Percentiles rank a stretch among this genome's conserved stretches.
These are phyloP conservation scores for Leucozona laternaria DNA, from an alignment of 2,888 invertebrate genomes.

Conservation along the genomic window DNA sequence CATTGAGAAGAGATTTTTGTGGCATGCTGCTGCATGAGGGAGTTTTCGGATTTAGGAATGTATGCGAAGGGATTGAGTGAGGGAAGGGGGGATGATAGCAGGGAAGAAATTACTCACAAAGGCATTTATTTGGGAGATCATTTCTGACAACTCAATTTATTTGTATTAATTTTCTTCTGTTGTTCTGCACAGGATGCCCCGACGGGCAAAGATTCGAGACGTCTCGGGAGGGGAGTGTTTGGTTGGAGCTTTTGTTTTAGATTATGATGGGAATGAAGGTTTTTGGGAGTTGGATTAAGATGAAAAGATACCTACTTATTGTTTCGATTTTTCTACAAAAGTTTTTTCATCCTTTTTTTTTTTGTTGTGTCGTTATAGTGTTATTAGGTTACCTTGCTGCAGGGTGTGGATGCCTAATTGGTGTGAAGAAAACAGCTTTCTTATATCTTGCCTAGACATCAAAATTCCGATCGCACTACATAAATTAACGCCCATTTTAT, in stretches of 20 bases:
- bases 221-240: not conserved
- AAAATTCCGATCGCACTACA: no score
- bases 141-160: constrained; percentile 84
- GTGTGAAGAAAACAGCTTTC: no score
- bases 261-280: not conserved
- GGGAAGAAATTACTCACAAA: constrained; percentile 83
- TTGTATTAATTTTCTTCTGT: constrained; percentile 83
- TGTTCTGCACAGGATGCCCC: constrained; percentile 71
- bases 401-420: no score
- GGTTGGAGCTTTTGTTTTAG: constrained; percentile 39
- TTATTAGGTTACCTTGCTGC: constrained; percentile 69
- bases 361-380: constrained; percentile 78
- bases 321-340: constrained; percentile 13
- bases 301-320: not conserved
- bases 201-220: constrained; percentile 20
- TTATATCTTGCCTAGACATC: no score
- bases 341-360: constrained; percentile 67
- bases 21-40: constrained; percentile 29
- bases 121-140: constrained; percentile 84
- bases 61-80: not conserved
- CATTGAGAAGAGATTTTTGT: constrained; percentile 70
- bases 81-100: constrained; percentile 10
- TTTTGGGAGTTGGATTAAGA: not conserved
- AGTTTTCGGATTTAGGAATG: constrained; percentile 17
- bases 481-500: no score